Conservation (phyloP, 1,140 invertebrate species). For the Drosophila trapezifrons region DNA sequence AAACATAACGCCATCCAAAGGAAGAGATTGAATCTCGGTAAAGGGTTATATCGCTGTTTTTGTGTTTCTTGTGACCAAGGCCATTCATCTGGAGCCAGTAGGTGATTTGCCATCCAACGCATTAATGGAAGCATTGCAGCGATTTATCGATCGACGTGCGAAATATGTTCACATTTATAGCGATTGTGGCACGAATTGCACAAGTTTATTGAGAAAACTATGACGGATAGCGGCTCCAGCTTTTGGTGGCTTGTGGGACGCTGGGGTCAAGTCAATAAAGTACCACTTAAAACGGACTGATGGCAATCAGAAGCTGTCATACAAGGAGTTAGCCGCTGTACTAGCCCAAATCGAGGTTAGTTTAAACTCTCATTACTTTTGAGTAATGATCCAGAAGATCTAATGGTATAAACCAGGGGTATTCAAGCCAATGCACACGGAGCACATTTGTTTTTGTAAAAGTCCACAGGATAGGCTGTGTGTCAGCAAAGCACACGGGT, state of each 20-base stretch:
- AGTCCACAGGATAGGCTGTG: no score
- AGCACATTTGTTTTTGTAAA: no score
- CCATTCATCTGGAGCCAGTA: background rate
- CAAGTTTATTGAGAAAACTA: no score
- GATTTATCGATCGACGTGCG: constrained; percentile 1
- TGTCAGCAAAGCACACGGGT: no score
- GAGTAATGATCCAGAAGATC: background rate
- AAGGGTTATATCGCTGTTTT: background rate
- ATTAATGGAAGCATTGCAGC: background rate
- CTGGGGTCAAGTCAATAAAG: background rate
- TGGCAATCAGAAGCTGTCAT: background rate
- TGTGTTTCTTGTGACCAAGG: background rate
- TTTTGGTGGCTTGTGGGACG: background rate
- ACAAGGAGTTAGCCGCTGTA: background rate
- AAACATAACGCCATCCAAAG: no score
- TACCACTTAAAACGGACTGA: background rate
- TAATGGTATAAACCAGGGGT: no score
- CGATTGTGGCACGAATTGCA: background rate
- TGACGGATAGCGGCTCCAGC: background rate
- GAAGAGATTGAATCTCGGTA: no score
- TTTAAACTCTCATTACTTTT: background rate
- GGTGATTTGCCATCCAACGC: background rate
- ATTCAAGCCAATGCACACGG: no score
- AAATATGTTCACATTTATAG: background rate
- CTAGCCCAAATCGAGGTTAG: background rate